Conservation (phyloP, 2,888 invertebrate species). For the Seladonia tumulorum region DNA sequence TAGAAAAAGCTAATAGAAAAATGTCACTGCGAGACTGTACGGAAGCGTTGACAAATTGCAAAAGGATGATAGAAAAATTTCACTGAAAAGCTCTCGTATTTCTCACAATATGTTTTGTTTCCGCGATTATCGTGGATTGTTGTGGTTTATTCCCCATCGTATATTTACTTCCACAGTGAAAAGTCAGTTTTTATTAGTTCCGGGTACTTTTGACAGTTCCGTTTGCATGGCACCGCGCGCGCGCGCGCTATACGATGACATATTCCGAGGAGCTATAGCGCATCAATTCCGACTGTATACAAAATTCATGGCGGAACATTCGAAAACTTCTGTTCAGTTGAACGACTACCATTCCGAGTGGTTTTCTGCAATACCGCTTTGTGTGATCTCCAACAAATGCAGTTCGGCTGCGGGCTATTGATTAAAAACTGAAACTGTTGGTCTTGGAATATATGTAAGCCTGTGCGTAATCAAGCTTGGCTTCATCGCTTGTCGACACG, state of each 20-base stretch:
- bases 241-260: neutral
- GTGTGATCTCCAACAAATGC: neutral
- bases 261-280: neutral
- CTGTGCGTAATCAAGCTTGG: too few relatives aligned
- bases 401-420: neutral
- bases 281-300: conserved; percentile 14
- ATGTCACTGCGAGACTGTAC: too few relatives aligned
- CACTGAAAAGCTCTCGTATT: neutral
- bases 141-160: neutral
- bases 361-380: neutral
- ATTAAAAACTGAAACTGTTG: conserved; percentile 12
- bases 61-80: neutral
- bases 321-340: conserved; percentile 14
- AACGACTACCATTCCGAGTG: conserved; percentile 11
- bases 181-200: neutral
- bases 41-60: too few relatives aligned
- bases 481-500: too few relatives aligned
- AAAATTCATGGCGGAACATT: conserved; percentile 11
- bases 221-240: neutral
- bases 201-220: neutral
- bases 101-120: neutral
- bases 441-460: neutral
- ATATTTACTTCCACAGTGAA: neutral
- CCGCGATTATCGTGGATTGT: neutral
- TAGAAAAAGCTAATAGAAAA: neutral